Base-by-base conservation (phyloP, 1,140 invertebrate genomes). In the Gryon sp. region DNA sequence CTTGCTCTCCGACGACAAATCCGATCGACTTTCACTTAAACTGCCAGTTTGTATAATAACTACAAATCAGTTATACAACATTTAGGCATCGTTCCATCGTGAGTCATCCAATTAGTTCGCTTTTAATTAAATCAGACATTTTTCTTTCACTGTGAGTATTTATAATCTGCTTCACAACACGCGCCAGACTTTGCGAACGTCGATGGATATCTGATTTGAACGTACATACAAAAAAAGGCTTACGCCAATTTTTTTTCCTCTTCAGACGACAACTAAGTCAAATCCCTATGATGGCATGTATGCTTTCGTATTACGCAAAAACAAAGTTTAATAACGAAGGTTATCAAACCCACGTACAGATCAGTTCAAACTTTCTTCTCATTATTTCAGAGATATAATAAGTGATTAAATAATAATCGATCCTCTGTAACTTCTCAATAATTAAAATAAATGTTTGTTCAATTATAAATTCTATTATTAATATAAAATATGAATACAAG, bases 371-470 rank as follows among this genome's bases (percentile, higher is more conserved):
- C 59, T 55, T 9, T 36, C 41, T 72, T 14, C 68, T 78, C 63
- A 63, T 78, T 78, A 73, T 57, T 40, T 50, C 41, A 5, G 12
- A 38, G 15, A 46, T 60, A 53, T 77, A 72, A 77, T 72, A 55
- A 72, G 15, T 50, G 76, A 78, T 73, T 78, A 63, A 57, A 69
- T 73, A 72, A 57, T 68, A 63, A 78, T 57, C 69, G 2, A 7
- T n/a, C 62, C 57, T 8, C 30, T 59, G 43, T 34, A 77, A 70
- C 65, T 60, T 52, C 57, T 70, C 66, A 72, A 53, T 48, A 65
- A 45, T 70, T 52, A 53, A 65, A 68, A 77, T 73, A 55, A 69
- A 36, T 43, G 26, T 72, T 72, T 46, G 68, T n/a, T n/a, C n/a
- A n/a, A n/a, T n/a, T n/a, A n/a, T n/a, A n/a, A n/a, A n/a, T n/a